Evolutionary conservation across 2,888 invertebrate genomes (phyloP).

Genomic region (Lucinisca nassula): DNA sequence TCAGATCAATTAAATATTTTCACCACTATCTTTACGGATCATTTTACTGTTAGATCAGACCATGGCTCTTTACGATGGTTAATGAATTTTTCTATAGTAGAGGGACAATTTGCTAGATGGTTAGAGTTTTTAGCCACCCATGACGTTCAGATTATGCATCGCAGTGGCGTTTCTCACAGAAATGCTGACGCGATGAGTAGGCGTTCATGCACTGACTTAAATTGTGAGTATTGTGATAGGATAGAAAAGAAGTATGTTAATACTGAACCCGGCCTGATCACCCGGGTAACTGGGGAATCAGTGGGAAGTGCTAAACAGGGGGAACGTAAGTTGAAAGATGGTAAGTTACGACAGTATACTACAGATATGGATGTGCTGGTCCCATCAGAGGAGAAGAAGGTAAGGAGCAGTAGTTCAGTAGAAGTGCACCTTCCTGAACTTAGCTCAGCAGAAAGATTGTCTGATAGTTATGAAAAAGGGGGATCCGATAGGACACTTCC

Average conservation of each 20-base stretch:
- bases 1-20: slow-evolving; percentile 67
- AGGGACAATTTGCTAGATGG: slow-evolving; percentile 60
- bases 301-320: background rate
- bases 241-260: background rate
- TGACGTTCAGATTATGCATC: slow-evolving; percentile 54
- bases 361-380: too few species aligned
- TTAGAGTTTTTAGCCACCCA: slow-evolving; percentile 45
- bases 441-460: too few species aligned
- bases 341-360: slow-evolving; percentile 3
- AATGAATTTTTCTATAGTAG: slow-evolving; percentile 46
- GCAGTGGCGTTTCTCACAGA: slow-evolving; percentile 42
- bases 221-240: slow-evolving; percentile 10
- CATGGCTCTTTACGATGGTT: slow-evolving; percentile 66
- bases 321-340: background rate
- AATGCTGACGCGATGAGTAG: slow-evolving; percentile 38
- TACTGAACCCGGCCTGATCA: background rate
- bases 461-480: too few species aligned
- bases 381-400: too few species aligned
- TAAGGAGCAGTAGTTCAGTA: too few species aligned
- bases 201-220: too few species aligned
- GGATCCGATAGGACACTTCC: too few species aligned
- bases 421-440: too few species aligned
- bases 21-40: slow-evolving; percentile 64
- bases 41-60: slow-evolving; percentile 63
- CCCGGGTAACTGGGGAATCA: background rate